Conservation (phyloP, 2,888 invertebrate species). For the Sinotaia quadrata region DNA sequence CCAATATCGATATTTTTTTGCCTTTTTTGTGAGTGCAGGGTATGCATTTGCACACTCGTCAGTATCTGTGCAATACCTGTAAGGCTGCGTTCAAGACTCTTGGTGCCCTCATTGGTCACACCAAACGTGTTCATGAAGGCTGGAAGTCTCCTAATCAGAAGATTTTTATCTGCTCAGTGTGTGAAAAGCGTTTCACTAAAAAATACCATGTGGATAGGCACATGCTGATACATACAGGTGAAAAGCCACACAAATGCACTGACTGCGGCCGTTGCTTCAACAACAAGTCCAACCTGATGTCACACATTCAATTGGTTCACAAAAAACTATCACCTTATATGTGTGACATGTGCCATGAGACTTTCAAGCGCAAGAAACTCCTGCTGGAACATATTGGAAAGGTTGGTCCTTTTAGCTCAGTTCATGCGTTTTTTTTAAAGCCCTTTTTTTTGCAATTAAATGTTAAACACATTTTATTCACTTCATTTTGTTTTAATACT, state of each 20-base stretch:
- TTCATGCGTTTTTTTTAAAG: no score
- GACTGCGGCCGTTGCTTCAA: slow-evolving; percentile 68
- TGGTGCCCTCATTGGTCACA: slow-evolving; percentile 65
- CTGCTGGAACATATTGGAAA: slow-evolving; percentile 65
- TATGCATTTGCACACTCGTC: slow-evolving; percentile 66
- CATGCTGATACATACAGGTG: slow-evolving; percentile 67
- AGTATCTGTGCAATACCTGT: slow-evolving; percentile 66
- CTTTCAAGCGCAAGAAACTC: slow-evolving; percentile 65
- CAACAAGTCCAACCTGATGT: slow-evolving; percentile 68
- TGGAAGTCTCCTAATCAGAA: slow-evolving; percentile 69
- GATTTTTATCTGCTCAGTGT: slow-evolving; percentile 68
- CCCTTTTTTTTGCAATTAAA: no score
- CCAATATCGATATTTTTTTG: no score
- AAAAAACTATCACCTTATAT: slow-evolving; percentile 66
- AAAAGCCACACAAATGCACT: slow-evolving; percentile 66
- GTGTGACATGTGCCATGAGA: slow-evolving; percentile 68
- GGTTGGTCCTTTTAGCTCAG: no score
- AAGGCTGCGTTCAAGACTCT: slow-evolving; percentile 69
- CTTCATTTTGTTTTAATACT: no score
- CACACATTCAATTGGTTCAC: slow-evolving; percentile 65
- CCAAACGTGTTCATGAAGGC: slow-evolving; percentile 67
- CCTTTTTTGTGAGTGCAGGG: slow-evolving; percentile 39
- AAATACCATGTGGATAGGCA: slow-evolving; percentile 68
- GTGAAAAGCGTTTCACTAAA: slow-evolving; percentile 68
- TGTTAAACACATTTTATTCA: no score